Evolutionary conservation across 2,113 vertebrate genomes (phyloP), one percentile per base, ranked within the genome.

Genomic region (Monarcha castaneiventris): DNA sequence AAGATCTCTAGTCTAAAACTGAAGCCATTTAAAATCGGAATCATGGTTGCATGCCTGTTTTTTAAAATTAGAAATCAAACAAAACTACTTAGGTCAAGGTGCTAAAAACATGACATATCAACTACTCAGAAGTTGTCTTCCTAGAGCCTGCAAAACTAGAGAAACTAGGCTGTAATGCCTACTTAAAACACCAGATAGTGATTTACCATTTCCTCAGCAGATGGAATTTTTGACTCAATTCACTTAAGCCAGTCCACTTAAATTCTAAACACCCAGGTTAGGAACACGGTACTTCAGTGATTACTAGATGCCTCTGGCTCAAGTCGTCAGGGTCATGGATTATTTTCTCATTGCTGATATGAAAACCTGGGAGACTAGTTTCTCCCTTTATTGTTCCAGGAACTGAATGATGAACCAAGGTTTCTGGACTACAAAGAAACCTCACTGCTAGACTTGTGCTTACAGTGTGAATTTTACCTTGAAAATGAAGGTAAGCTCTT

Each of bases 401-500:
- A 91, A 75, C 44, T 52, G 32, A 69, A 67, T 4, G 69, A 84
- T 33, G 16, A 89, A 78, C 17, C 14, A 41, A 59, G 11, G 13
- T 56, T 87, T 72, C 44, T 37, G 35, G 52, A 63, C 49, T 75
- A 71, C 35, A 48, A 29, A 91, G 52, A 91, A 91, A 63, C 35
- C 35, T 54, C 30, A 29, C 46, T 63, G 37, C 20, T 87, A 7
- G 15, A 56, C 29, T 80, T 69, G 19, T 11, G 17, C 10, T 86
- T 58, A 82, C 12, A 86, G 51, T 16, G 13, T 6, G 1, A 41
- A 7, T 68, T 77, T 51, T 54, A 15, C 29, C 12, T 74, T 66
- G 25, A 87, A 61, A 84, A 94, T 27, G 16, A 89, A 73, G 30
- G 33, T 27, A 76, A 76, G 9, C 32, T 83, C 67, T 86, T 88